Evolutionary conservation across 2,888 invertebrate species (phyloP), one percentile per base, ranked within the genome.

Genomic region (Spilarctia lutea): DNA sequence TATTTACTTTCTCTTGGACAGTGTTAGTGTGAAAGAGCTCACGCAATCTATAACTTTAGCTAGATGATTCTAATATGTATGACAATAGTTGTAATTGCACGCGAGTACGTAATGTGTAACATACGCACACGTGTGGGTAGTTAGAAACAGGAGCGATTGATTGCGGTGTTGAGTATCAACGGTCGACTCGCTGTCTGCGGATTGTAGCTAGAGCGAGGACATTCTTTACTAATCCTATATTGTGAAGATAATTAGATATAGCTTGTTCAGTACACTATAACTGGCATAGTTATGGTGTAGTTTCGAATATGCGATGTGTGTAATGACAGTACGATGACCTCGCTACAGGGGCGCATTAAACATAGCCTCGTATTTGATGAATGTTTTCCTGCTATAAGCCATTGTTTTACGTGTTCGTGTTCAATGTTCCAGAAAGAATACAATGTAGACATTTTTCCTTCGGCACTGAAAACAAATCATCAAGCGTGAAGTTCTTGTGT

Each of bases 321-420:
- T 82, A 85, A 84, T 84, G 79, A 85, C 81, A 84, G 84, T 76
- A 81, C 84, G 83, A 77, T 83, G 89, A 88, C 82, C 84, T 85
- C 81, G 82, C 78, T 63, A 79, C 83, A 84, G 78, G 81, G 81
- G 76, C 80, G 78, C 81, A 79, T 81, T 77, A 75, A 77, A 82
- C 77, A 83, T 79, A 85, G 87, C 82, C 87, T 85, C 86, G 86
- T 82, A 83, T 83, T 85, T 87, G 87, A 88, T 87, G 82, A 82
- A 87, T 86, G 89, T 86, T 87, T 88, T 89, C 89, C 89, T 89
- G 89, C 83, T 81, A 86, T 86, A 87, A 87, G 83, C 89, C 87
- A 89, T 90, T 89, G 90, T 89, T 86, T 84, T 81, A 85, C 77
- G 79, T 81, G 83, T 81, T 83, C 81, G 80, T 87, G 90, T 82